Evolutionary conservation across 2,888 invertebrate genomes (phyloP).

Genomic region (Pycnomerus fuliginosus): DNA sequence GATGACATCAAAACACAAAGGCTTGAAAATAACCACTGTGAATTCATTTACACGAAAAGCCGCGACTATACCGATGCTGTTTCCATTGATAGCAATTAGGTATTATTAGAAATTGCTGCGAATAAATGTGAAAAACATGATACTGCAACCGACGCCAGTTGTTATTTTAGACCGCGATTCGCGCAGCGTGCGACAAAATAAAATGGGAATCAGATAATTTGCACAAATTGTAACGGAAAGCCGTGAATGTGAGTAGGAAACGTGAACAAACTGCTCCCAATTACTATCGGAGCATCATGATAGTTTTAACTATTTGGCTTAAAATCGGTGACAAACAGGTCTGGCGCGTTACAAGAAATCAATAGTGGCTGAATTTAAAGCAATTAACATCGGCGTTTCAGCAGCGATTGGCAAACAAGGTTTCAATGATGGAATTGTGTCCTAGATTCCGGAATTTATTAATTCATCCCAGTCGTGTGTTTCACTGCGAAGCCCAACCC

Average conservation of each 20-base stretch:
- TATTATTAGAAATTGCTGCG: too few relatives aligned
- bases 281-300: conserved; percentile 14
- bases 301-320: too few relatives aligned
- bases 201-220: conserved; percentile 5
- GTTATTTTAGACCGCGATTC: too few relatives aligned
- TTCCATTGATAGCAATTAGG: too few relatives aligned
- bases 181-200: not conserved
- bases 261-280: conserved; percentile 18
- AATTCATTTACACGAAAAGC: too few relatives aligned
- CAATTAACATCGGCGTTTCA: conserved; percentile 15
- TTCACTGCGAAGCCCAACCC: conserved; percentile 5
- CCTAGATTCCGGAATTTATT: conserved; percentile 12
- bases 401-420: conserved; percentile 15
- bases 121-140: too few relatives aligned
- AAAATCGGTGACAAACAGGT: conserved; percentile 14
- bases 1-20: too few relatives aligned
- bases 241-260: conserved; percentile 6
- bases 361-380: conserved; percentile 14
- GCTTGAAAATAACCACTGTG: too few relatives aligned
- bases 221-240: conserved; percentile 14
- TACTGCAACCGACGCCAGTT: too few relatives aligned
- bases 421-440: conserved; percentile 14
- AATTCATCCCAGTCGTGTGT: conserved; percentile 9
- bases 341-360: conserved; percentile 12
- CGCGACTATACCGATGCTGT: too few relatives aligned